Percentiles rank a stretch among this genome's conserved stretches.
These are phyloP conservation scores for Mimumesa dahlbomi DNA, from an alignment of 2,888 invertebrate species.

Conservation along the genomic window DNA sequence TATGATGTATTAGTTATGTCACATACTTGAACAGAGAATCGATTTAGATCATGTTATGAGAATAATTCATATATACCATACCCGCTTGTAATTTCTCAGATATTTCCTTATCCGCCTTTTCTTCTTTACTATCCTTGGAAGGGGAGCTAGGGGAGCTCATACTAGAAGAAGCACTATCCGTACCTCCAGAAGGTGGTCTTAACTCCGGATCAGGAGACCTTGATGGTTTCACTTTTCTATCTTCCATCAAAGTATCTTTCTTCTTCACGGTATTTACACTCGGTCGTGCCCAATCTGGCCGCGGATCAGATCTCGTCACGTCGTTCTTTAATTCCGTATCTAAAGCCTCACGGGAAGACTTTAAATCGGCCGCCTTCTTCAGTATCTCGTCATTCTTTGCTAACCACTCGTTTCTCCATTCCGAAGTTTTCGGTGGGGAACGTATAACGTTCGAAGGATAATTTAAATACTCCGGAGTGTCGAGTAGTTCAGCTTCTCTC, in stretches of 20 bases:
- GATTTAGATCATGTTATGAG: conserved; percentile 29
- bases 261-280: conserved; percentile 66
- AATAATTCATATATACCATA: conserved; percentile 56
- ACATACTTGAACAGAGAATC: conserved; percentile 18
- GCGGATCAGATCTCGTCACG: conserved; percentile 66
- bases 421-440: conserved; percentile 75
- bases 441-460: conserved; percentile 66
- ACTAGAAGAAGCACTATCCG: conserved; percentile 76
- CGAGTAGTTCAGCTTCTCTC: conserved; percentile 65
- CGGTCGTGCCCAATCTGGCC: conserved; percentile 76
- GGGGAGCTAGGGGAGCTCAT: conserved; percentile 78
- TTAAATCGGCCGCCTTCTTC: conserved; percentile 69
- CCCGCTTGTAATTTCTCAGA: conserved; percentile 77
- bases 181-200: conserved; percentile 72
- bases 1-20: conserved; percentile 20
- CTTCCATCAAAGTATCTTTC: conserved; percentile 61
- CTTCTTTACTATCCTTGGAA: conserved; percentile 77
- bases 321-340: conserved; percentile 61
- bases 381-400: conserved; percentile 76
- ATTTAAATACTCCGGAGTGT: conserved; percentile 66
- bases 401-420: conserved; percentile 77
- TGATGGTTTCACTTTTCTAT: conserved; percentile 65
- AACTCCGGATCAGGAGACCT: conserved; percentile 74
- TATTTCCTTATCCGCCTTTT: conserved; percentile 77
- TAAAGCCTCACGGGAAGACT: conserved; percentile 54